Percentiles rank a stretch among this genome's conserved stretches.
Conservation (phyloP, 2,113 vertebrate genomes). For the Corythornis cristatus region DNA sequence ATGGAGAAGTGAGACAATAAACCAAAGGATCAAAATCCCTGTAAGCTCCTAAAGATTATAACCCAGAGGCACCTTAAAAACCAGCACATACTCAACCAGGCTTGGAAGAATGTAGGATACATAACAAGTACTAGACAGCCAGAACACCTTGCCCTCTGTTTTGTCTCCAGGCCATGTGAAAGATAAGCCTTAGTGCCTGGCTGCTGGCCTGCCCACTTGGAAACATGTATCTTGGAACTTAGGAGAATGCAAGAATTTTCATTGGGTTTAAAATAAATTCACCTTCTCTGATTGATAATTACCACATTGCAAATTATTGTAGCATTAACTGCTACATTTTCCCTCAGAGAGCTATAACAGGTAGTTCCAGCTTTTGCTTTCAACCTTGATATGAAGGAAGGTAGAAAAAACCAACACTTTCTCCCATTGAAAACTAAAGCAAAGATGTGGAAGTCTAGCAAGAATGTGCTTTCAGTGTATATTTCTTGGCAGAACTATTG, state of each 20-base stretch:
- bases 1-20: fast-evolving
- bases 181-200: neutral
- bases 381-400: neutral
- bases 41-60: neutral
- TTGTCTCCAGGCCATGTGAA: neutral
- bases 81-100: neutral
- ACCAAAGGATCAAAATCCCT: neutral
- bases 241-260: neutral
- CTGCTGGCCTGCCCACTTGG: neutral
- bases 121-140: neutral
- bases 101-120: neutral
- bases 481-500: neutral
- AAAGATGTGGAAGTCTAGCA: neutral
- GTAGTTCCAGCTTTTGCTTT: neutral
- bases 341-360: neutral
- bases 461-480: neutral
- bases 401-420: neutral
- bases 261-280: neutral
- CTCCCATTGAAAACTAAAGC: neutral
- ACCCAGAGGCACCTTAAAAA: neutral
- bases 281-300: neutral
- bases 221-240: neutral
- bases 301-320: neutral
- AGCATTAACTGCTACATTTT: neutral
- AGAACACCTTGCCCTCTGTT: neutral